Base-by-base conservation (phyloP, 2,888 invertebrate genomes). In the Callyntrura sp. region DNA sequence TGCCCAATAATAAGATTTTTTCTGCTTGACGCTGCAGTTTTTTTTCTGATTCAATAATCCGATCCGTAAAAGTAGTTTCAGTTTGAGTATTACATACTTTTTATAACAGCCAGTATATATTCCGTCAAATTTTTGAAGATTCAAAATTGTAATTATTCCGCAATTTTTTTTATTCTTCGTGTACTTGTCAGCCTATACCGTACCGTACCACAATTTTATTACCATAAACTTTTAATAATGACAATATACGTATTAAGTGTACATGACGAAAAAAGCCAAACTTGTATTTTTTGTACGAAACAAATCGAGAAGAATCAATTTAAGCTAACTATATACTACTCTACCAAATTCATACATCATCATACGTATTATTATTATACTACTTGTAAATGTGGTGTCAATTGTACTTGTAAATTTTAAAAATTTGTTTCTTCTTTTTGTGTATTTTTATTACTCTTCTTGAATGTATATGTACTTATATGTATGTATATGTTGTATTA, bases 401-500 rank as follows among this genome's bases (percentile, higher is more conserved):
- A 35, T 4, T 35, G 62, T 62, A 23, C 62, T 9, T 25, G 62
- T 62, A 62, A 23, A 23, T n/a, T 35, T 68, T 35, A 35, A 5
- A n/a, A 78, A 55, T 17, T 45, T 76, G 48, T 76, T 48, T 6
- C 35, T 23, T 76, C 11, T 76, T 48, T 51, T 35, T 70, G 6
- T 20, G 25, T 28, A 78, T 17, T 55, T 17, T 78, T 55, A 55
- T 25, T 55, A 23, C 35, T 28, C n/a, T 45, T 43, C 51, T 23
- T 57, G 79, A 55, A 79, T 79, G n/a, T 82, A 79, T 84, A 23
- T 83, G 35, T 35, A 35, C 35, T 2, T 35, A 35, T 4, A 60
- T 78, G 8, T 51, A 35, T 86, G 17, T 81, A 55, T 43, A 78
- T 85, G 68, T 70, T 83, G 48, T 35, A 91, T 91, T 91, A 91